Conservation (phyloP, 2,888 invertebrate species). For the Nomada ferruginata region DNA sequence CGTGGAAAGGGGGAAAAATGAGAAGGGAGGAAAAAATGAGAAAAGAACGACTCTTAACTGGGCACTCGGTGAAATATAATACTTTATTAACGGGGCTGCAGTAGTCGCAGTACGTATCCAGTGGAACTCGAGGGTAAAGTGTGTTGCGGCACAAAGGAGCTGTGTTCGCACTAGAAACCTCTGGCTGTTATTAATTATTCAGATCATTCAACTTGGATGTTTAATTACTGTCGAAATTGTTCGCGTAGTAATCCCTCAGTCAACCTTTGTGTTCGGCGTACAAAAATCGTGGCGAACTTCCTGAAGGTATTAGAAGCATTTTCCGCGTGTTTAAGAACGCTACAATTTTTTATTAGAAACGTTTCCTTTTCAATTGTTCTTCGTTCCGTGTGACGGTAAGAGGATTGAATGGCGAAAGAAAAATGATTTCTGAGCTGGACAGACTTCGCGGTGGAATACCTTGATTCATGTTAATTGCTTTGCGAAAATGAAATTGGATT, state of each 20-base stretch:
- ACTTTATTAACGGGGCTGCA: slow-evolving; percentile 54
- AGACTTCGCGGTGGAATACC: too few species aligned
- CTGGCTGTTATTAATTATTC: slow-evolving; percentile 38
- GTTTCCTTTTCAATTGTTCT: background rate
- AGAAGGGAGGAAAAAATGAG: slow-evolving; percentile 1
- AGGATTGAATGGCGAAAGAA: too few species aligned
- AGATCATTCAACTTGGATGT: slow-evolving; percentile 25
- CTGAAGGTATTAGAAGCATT: background rate
- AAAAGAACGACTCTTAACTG: slow-evolving; percentile 23
- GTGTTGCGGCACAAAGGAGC: slow-evolving; percentile 30
- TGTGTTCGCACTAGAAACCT: slow-evolving; percentile 7
- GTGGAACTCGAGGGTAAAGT: slow-evolving; percentile 3
- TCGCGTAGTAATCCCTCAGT: background rate
- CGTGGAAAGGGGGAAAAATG: background rate
- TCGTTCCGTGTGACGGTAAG: background rate
- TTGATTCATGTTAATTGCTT: too few species aligned
- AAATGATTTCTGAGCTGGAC: too few species aligned
- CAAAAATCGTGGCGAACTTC: background rate
- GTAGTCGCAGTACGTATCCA: slow-evolving; percentile 22
- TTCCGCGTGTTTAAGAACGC: background rate
- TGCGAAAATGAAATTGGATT: too few species aligned
- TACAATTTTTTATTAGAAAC: background rate
- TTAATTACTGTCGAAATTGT: slow-evolving; percentile 43
- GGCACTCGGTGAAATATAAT: slow-evolving; percentile 51
- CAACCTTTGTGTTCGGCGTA: background rate